phyloP scores from a whole-genome alignment of 2,888 invertebrate genomes.

The Portevinia maculata region DNA sequence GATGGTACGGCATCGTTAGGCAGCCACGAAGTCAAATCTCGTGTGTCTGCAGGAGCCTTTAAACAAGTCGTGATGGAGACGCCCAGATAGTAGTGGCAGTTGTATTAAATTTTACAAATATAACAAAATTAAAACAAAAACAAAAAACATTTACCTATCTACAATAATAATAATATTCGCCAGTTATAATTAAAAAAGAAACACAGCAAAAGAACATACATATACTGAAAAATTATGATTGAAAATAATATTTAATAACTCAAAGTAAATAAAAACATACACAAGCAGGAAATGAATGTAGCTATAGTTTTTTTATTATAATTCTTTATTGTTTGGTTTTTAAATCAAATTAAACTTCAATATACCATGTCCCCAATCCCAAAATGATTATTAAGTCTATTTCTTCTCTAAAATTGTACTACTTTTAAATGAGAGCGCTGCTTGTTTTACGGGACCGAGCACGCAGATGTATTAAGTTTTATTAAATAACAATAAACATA shows the following conservation, averaged over 20 bases:
- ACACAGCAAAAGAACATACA: slow-evolving; percentile 31
- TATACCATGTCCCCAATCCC: slow-evolving; percentile 8
- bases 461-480: slow-evolving; percentile 13
- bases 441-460: background rate
- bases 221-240: slow-evolving; percentile 63
- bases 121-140: slow-evolving; percentile 52
- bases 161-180: slow-evolving; percentile 68
- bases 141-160: slow-evolving; percentile 58
- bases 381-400: background rate
- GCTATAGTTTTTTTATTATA: slow-evolving; percentile 64
- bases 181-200: slow-evolving; percentile 62
- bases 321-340: slow-evolving; percentile 16
- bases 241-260: slow-evolving; percentile 75
- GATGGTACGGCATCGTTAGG: slow-evolving; percentile 95
- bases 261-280: slow-evolving; percentile 76
- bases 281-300: slow-evolving; percentile 76
- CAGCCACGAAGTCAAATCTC: slow-evolving; percentile 91
- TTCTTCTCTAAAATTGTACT: background rate
- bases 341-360: slow-evolving; percentile 7
- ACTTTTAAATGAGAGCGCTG: slow-evolving; percentile 7
- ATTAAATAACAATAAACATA: background rate
- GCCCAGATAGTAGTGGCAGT: slow-evolving; percentile 86
- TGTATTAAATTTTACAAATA: slow-evolving; percentile 74
- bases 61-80: slow-evolving; percentile 91
- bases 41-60: slow-evolving; percentile 89